These are phyloP conservation scores for Caenorhabditis angaria DNA, from an alignment of 2,888 invertebrate genomes.

Conservation along the genomic window DNA sequence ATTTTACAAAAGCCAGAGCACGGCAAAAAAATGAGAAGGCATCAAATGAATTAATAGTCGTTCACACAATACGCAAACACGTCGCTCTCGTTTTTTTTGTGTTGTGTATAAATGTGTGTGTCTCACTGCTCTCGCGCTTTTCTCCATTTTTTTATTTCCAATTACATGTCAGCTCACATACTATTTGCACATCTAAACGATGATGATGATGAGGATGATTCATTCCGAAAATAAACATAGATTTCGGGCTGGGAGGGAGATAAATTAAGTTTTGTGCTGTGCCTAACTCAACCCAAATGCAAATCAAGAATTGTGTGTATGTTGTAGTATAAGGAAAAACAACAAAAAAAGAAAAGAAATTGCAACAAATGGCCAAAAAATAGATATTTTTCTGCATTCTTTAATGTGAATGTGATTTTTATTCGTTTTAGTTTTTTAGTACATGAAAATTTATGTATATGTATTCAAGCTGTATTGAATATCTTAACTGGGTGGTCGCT, in stretches of 20 bases:
- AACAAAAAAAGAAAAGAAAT: too few relatives aligned
- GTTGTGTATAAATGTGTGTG: neutral
- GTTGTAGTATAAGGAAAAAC: neutral
- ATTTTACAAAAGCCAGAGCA: too few relatives aligned
- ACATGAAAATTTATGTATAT: too few relatives aligned
- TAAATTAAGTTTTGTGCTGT: neutral
- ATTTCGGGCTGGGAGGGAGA: neutral
- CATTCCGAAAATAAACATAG: neutral
- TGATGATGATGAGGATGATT: neutral
- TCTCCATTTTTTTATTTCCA: neutral
- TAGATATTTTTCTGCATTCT: neutral
- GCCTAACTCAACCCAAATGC: neutral
- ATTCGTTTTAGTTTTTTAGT: neutral
- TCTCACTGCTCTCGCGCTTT: too few relatives aligned
- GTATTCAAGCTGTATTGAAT: too few relatives aligned
- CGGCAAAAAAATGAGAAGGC: too few relatives aligned
- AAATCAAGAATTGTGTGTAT: too few relatives aligned
- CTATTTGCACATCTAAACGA: slow-evolving; percentile 1
- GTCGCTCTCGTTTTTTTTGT: too few relatives aligned
- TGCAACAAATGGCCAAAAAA: too few relatives aligned
- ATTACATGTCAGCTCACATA: slow-evolving; percentile 4
- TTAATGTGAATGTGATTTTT: slow-evolving; percentile 2
- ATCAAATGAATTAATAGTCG: too few relatives aligned
- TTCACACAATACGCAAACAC: too few relatives aligned
- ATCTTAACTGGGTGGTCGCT: too few relatives aligned